Evolutionary conservation across 2,113 vertebrate species (phyloP).

Genomic region (Drymodes brunneopygia): DNA sequence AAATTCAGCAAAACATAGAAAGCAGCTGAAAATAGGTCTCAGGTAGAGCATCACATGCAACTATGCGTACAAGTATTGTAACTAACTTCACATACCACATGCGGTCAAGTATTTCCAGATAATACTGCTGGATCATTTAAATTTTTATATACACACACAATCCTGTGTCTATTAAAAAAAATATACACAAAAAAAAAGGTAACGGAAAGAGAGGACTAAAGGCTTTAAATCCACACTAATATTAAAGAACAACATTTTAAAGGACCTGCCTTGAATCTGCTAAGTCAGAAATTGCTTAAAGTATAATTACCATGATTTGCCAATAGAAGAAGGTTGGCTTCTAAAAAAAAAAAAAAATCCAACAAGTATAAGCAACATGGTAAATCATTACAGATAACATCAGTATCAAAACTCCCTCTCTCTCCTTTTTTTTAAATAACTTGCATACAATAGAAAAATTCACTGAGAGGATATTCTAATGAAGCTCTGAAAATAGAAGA

Average conservation of each 20-base stretch:
- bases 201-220: background rate
- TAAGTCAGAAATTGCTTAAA: background rate
- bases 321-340: background rate
- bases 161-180: rapidly evolving
- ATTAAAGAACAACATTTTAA: background rate
- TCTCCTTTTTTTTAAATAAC: background rate
- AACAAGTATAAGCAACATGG: background rate
- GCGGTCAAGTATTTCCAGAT: background rate
- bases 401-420: background rate
- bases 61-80: background rate
- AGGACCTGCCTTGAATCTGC: background rate
- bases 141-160: background rate
- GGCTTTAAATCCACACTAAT: background rate
- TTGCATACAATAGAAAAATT: background rate
- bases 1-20: background rate
- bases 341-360: background rate
- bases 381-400: background rate
- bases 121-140: background rate
- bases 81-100: background rate
- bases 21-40: background rate
- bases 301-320: background rate
- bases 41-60: background rate
- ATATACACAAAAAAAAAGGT: no score
- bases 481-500: background rate
- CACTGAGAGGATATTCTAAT: background rate